Conservation (phyloP, 2,113 vertebrate genomes). For the Nasalis larvatus region DNA sequence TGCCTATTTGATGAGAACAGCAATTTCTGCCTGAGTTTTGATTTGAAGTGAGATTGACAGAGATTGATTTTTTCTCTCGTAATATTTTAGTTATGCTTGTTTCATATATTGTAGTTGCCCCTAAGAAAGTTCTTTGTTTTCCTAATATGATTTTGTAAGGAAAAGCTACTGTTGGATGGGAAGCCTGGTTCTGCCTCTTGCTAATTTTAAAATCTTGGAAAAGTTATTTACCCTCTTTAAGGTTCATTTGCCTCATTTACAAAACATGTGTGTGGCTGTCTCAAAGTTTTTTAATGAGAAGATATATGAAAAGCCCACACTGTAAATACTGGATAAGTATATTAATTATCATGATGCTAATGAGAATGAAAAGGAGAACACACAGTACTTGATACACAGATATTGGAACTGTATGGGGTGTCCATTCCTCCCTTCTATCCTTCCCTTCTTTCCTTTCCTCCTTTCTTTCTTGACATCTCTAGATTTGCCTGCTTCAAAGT, state of each 20-base stretch:
- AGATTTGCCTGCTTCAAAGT: background rate
- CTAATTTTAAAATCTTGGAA: background rate
- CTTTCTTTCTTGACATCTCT: background rate
- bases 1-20: background rate
- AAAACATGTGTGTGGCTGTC: background rate
- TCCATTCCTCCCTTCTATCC: background rate
- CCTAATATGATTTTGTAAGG: background rate
- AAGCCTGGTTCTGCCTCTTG: background rate
- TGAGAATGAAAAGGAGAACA: background rate
- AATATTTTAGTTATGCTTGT: background rate
- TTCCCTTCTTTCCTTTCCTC: background rate
- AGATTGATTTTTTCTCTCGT: background rate
- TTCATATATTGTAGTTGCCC: background rate
- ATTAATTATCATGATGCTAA: background rate
- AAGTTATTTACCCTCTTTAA: background rate
- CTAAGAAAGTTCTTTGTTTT: background rate
- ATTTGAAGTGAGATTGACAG: background rate
- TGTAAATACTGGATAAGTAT: background rate
- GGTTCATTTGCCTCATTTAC: background rate
- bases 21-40: background rate
- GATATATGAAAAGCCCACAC: background rate
- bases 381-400: background rate
- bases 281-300: conserved; percentile 1
- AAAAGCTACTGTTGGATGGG: background rate
- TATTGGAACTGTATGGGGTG: background rate